phyloP scores from a whole-genome alignment of 2,888 invertebrate genomes.

The Entomobrya multifasciata region DNA sequence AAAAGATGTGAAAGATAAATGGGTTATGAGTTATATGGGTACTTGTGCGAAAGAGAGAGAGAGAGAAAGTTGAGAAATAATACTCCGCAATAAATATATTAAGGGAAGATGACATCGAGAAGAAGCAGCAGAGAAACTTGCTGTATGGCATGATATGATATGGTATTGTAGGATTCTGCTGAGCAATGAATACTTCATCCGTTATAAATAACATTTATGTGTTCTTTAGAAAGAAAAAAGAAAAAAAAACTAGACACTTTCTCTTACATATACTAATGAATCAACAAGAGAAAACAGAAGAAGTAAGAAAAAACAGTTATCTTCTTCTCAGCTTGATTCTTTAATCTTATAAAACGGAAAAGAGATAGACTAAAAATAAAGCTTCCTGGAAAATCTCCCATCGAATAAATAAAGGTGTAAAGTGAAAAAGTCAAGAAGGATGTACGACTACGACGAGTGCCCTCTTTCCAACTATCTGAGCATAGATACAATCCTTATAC shows the following conservation, averaged over 20 bases:
- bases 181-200: conserved; percentile 67
- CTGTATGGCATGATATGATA: background rate
- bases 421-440: conserved; percentile 12
- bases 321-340: conserved; percentile 46
- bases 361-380: background rate
- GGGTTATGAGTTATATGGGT: conserved; percentile 65
- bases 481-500: background rate
- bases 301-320: conserved; percentile 21
- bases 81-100: conserved; percentile 66
- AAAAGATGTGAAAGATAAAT: conserved; percentile 63
- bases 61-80: conserved; percentile 54
- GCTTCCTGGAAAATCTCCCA: background rate
- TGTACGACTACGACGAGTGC: background rate
- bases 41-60: conserved; percentile 45
- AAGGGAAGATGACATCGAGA: conserved; percentile 50
- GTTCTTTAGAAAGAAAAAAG: background rate
- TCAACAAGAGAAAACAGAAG: background rate
- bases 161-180: conserved; percentile 45
- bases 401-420: conserved; percentile 6
- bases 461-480: too few species aligned
- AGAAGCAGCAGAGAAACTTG: background rate
- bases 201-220: conserved; percentile 64
- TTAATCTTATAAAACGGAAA: conserved; percentile 16
- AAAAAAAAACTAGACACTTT: too few species aligned
- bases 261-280: background rate